Evolutionary conservation across 2,888 invertebrate species (phyloP), one percentile per base, ranked within the genome.

Genomic region (Sarcophaga subvicina): DNA sequence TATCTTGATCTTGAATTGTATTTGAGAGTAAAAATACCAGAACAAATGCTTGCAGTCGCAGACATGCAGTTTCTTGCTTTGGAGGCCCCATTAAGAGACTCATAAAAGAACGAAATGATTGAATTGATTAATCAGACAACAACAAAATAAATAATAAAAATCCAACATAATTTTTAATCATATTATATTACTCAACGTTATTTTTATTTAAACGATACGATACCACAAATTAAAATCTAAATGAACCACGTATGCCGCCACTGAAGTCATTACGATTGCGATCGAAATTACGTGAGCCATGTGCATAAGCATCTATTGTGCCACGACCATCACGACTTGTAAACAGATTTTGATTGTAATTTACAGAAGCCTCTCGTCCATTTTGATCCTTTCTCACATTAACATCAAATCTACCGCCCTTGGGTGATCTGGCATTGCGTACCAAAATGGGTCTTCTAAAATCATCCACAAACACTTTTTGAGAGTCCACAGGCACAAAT

Each of bases 271-370:
- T 91, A 25, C 88, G 90, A 78, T 91, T 89, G 0, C 66, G 11
- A 66, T 90, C 90, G 12, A 90, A 90, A 69, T 91, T 90, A 0
- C 90, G 85, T 12, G 85, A 87, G 45, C 89, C 91, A 70, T 90
- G 89, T 6, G 91, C 91, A 77, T 90, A 89, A 78, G 91, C 91
- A 77, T 91, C 90, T 10, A 91, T 69, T 17, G 66, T 87, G 83
- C 90, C 89, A 83, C 88, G 89, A 12, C 90, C 90, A 89, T 91
- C 63, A 69, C 25, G 78, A 73, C 20, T 85, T 79, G 47, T 54
- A 10, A 22, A 20, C 76, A 71, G 66, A 4, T 25, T n/a, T 4
- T 79, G 3, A 72, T 79, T 72, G 14, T 82, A 14, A 71, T 49
- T 64, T 17, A 17, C 70, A 0, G 76, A 76, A 8, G 76, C 63